Evolutionary conservation across 2,888 invertebrate species (phyloP).

Genomic region (Dendrolimus houi): DNA sequence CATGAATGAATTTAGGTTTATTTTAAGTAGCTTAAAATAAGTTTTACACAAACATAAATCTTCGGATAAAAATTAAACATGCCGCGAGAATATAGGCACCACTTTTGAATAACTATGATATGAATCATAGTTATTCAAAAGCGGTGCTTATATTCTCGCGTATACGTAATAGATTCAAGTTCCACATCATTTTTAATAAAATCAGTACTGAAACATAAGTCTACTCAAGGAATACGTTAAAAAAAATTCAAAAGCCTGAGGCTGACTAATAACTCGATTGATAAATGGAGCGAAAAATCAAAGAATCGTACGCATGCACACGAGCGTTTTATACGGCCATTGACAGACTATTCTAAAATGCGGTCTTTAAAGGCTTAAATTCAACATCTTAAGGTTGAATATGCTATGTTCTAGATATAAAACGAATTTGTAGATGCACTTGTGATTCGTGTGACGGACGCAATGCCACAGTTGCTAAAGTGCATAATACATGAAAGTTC

Average conservation of each 20-base stretch:
- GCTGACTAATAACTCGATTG: conserved; percentile 45
- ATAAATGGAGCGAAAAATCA: conserved; percentile 64
- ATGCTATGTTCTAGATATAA: neutral
- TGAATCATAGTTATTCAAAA: too few species aligned
- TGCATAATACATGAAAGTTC: conserved; percentile 36
- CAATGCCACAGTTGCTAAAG: conserved; percentile 44
- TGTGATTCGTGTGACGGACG: conserved; percentile 27
- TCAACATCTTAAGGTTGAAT: conserved; percentile 14
- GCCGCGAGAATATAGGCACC: too few species aligned
- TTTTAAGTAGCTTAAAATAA: too few species aligned
- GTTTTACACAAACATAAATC: too few species aligned
- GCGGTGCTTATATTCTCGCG: too few species aligned
- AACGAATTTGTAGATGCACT: conserved; percentile 16
- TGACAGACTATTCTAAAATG: conserved; percentile 10
- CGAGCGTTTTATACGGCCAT: conserved; percentile 18
- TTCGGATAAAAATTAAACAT: too few species aligned
- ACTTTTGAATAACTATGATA: too few species aligned
- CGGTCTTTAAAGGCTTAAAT: conserved; percentile 6
- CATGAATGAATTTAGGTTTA: too few species aligned
- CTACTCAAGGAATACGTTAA: neutral
- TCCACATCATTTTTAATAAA: too few species aligned
- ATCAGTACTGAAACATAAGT: neutral
- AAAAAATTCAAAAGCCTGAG: conserved; percentile 11
- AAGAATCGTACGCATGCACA: conserved; percentile 42
- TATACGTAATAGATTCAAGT: too few species aligned